Conservation (phyloP, 2,797 vertebrate genomes). For the Pampus argenteus region DNA sequence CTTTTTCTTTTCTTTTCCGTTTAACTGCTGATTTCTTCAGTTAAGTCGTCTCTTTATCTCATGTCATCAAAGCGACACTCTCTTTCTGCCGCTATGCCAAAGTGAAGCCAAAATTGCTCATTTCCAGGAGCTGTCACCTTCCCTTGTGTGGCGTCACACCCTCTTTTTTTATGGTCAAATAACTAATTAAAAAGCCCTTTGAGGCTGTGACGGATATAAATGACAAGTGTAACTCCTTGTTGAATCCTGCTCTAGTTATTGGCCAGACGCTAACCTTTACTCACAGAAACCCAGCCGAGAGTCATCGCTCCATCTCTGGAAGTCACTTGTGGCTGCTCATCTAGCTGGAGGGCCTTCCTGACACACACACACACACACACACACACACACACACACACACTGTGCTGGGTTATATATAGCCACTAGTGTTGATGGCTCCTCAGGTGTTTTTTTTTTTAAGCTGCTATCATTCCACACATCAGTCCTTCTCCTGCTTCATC, state of each 20-base stretch:
- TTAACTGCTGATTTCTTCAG: not conserved
- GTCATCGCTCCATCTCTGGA: not conserved
- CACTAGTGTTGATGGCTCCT: slow-evolving; percentile 31
- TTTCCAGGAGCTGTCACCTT: too few relatives aligned
- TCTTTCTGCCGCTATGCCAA: too few relatives aligned
- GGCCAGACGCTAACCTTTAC: slow-evolving; percentile 23
- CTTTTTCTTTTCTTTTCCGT: too few relatives aligned
- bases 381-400: slow-evolving; percentile 10
- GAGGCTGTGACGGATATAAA: slow-evolving; percentile 23
- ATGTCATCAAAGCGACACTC: too few relatives aligned
- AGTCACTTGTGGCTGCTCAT: not conserved
- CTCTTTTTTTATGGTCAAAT: too few relatives aligned
- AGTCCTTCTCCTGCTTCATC: slow-evolving; percentile 34
- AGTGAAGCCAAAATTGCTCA: too few relatives aligned
- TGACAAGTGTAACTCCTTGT: not conserved
- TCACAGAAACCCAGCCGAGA: not conserved
- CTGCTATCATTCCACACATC: slow-evolving; percentile 27
- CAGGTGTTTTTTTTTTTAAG: slow-evolving; percentile 59
- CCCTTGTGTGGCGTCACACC: too few relatives aligned
- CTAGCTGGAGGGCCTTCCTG: not conserved
- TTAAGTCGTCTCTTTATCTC: too few relatives aligned
- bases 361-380: slow-evolving; percentile 6
- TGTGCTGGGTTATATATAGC: slow-evolving; percentile 47
- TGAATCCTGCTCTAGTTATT: slow-evolving; percentile 17
- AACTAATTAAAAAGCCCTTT: too few relatives aligned